A percentile compares a stretch with the other conserved stretches of the same genome.
These are phyloP conservation scores for Bedellia somnulentella DNA, from an alignment of 2,888 invertebrate genomes.

Conservation along the genomic window DNA sequence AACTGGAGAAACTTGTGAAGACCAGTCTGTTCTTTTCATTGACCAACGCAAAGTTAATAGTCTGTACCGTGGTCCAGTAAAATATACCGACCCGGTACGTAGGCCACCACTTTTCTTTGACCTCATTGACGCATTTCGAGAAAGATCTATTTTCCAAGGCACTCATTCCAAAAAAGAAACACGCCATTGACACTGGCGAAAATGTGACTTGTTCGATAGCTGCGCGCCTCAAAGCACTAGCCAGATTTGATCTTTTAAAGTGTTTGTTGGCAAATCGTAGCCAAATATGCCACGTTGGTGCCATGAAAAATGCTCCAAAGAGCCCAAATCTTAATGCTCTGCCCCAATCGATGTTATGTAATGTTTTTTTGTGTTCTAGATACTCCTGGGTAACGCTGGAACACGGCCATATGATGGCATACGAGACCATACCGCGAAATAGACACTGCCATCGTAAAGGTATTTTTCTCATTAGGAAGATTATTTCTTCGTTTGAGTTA, in stretches of 20 bases:
- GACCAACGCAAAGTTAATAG: slow-evolving; percentile 70
- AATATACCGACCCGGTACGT: slow-evolving; percentile 70
- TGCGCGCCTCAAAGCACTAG: slow-evolving; percentile 32
- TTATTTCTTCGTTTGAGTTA: too few relatives aligned
- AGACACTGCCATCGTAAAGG: too few relatives aligned
- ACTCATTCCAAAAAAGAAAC: slow-evolving; percentile 77
- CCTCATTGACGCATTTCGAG: slow-evolving; percentile 64
- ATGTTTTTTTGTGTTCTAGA: slow-evolving; percentile 22
- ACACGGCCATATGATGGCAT: slow-evolving; percentile 71
- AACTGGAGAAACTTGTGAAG: slow-evolving; percentile 71
- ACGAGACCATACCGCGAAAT: slow-evolving; percentile 68
- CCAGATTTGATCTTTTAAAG: slow-evolving; percentile 23
- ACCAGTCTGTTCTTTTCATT: slow-evolving; percentile 73
- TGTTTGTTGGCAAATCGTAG: slow-evolving; percentile 51
- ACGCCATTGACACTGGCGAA: slow-evolving; percentile 70
- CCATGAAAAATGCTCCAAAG: slow-evolving; percentile 75
- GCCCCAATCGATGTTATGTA: slow-evolving; percentile 48
- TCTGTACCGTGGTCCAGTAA: slow-evolving; percentile 74
- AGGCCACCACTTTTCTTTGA: slow-evolving; percentile 69
- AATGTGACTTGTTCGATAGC: slow-evolving; percentile 71
- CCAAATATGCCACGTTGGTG: slow-evolving; percentile 78
- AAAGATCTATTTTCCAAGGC: slow-evolving; percentile 67
- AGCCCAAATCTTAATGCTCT: slow-evolving; percentile 70
- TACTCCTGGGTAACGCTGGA: slow-evolving; percentile 70
- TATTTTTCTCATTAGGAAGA: too few relatives aligned